Evolutionary conservation across 2,888 invertebrate species (phyloP).

Genomic region (Lepidochitona cinerea): DNA sequence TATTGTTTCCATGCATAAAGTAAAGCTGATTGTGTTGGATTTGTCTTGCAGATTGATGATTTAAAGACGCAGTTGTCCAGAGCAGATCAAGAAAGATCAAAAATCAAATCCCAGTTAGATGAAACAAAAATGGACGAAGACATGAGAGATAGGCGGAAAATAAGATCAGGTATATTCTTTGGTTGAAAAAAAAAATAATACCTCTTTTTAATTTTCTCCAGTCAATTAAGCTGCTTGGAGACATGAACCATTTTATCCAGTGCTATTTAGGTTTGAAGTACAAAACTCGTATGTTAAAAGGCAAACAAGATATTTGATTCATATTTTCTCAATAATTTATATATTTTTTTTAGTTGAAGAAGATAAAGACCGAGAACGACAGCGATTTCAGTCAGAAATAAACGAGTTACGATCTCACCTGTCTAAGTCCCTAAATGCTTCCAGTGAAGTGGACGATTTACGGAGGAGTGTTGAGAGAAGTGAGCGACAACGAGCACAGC

Average conservation of each 20-base stretch:
- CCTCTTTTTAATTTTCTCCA: background rate
- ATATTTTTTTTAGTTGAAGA: constrained; percentile 36
- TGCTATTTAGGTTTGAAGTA: background rate
- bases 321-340: too few species aligned
- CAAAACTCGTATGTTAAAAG: background rate
- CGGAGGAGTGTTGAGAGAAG: constrained; percentile 58
- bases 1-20: too few species aligned
- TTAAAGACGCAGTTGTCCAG: constrained; percentile 52
- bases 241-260: background rate
- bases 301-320: background rate
- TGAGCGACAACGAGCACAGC: constrained; percentile 63
- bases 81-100: constrained; percentile 52
- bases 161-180: constrained; percentile 34
- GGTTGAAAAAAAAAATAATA: background rate
- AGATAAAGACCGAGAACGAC: constrained; percentile 45
- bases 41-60: constrained; percentile 53
- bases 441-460: constrained; percentile 56
- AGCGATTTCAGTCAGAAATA: constrained; percentile 47
- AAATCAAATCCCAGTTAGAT: constrained; percentile 49
- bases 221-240: background rate
- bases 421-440: constrained; percentile 51
- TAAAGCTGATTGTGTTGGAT: too few species aligned
- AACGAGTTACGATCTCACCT: constrained; percentile 56
- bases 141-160: constrained; percentile 45
- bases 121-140: constrained; percentile 57